Base-by-base conservation (phyloP, 2,888 invertebrate genomes). In the Cynaeus angustus region DNA sequence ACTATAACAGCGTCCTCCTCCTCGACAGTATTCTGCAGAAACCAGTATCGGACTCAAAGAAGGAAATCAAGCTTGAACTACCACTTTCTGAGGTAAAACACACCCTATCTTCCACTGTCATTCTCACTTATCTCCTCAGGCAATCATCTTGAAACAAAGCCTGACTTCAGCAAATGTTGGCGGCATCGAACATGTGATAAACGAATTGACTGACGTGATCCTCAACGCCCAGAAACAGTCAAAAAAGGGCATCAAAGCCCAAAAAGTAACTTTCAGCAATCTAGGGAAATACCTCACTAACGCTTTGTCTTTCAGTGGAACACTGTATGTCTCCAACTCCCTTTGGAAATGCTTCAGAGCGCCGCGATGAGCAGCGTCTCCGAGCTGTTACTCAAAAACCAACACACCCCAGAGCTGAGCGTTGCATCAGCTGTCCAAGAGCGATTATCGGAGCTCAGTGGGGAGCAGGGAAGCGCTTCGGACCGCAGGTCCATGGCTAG, bases 361-460 rank as follows among this genome's bases (percentile, higher is more conserved):
- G 94, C 95, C 3, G 94, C 94, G 74, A 90, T 91, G 68, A 91
- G 91, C 74, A 90, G 95, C 70, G 94, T 96, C 28, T 89, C 91
- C 74, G 94, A 97, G 85, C 88, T 97, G 78, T 93, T 94, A 82
- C 89, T 91, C 28, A 91, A 94, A 83, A 94, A 93, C 82, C 89
- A 92, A 66, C 92, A 94, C 81, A 92, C 94, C 77, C 95, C 96
- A 9, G 95, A 95, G 68, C 85, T 97, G 77, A 92, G 96, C 64
- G 94, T 96, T 66, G 96, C 96, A 0, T 95, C 97, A 12, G 95
- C 96, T 4, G 92, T 97, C 55, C 93, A 92, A 78, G 96, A 97
- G 86, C 89, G 96, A 58, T 88, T 95, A 50, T 94, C 93, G 68
- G 93, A 94, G 85, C 88, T 95, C 80, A 86, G 93, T 80, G 86